Base-by-base conservation (phyloP, 2,113 vertebrate genomes). In the Fukomys damarensis region DNA sequence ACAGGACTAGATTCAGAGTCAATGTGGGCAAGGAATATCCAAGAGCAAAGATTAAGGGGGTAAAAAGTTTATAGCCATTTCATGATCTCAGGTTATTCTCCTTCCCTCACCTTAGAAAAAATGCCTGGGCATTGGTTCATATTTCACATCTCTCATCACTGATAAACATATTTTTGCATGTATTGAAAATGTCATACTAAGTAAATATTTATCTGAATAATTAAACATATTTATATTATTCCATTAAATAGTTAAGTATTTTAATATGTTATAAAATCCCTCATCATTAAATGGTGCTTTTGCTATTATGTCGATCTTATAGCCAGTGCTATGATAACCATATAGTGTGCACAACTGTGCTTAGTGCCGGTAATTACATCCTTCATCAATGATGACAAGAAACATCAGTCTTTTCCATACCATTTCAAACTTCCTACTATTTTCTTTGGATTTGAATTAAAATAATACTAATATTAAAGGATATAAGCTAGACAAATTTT, bases 21-120 rank as follows among this genome's bases (percentile, higher is more conserved):
- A 13, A 2, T 46, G 17, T 54, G 30, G 41, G 38, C 6, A 4
- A 0, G 22, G 41, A 26, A 10, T 26, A 46, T 3, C 2, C 12
- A 72, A 72, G 41, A 20, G 4, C 19, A 59, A 61, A 59, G 30
- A 46, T 8, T 5, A 7, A 26, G 65, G 1, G 13, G 13, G 32
- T 16, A n/a, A 16, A 35, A 8, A 41, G 72, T 35, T 35, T 28
- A 17, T 3, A 35, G n/a, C 20, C 59, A 28, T 28, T 77, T 30
- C 22, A 11, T 65, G 28, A 43, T 26, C 2, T 56, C 13, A 35
- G 9, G 32, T 5, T 35, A 26, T 76, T 84, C 16, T 74, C n/a
- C 13, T 63, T 61, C 32, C 32, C 4, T 14, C 0, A 28, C 6
- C 14, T 30, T 61, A 20, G n/a, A 46, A 20, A 41, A 38, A 17